Evolutionary conservation across 1,140 invertebrate species (phyloP), one percentile per base, ranked within the genome.

Genomic region (Pectinophora gossypiella): DNA sequence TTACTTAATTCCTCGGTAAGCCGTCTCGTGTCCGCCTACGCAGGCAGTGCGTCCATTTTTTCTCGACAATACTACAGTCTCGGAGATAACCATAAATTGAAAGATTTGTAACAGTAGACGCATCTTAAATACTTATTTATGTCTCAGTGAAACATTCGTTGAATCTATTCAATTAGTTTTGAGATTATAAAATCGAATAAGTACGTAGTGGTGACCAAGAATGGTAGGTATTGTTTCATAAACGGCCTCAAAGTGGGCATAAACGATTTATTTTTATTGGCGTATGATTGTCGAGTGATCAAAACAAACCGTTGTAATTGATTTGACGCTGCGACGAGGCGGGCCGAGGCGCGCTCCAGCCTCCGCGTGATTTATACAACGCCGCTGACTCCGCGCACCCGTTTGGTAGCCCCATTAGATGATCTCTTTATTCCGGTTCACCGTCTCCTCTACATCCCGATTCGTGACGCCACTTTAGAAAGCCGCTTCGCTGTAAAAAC

Each of bases 1-100:
- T 65, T 70, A 64, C 64, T 63, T 70, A 68, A 72, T 72, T 68
- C 54, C 53, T 59, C 59, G 54, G 58, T 58, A 52, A 61, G 61
- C 54, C 50, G 59, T 59, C 38, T n/a, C n/a, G n/a, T n/a, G n/a
- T n/a, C 36, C 61, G 52, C 54, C 47, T 50, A 58, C 54, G 54
- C 52, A 58, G 54, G 55, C 48, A 16, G 2, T 15, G 16, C 2
- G 27, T 32, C n/a, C 10, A 40, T 40, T 40, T 40, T 40, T 40
- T 4, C 3, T 18, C 12, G 16, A 18, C 5, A 15, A 13, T 40
- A 40, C 36, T 12, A 40, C 16, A 2, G 13, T 40, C 7, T 40
- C 36, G 36, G 15, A 40, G 13, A 40, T 5, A 1, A 15, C 10
- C 7, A 2, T 3, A 6, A 40, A 40, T 40, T 15, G 4, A 13